Percentiles rank a stretch among this genome's conserved stretches.
Evolutionary conservation across 53 echinoderm and acorn worm species (phyloP).

Genomic region (Henricia sp.): DNA sequence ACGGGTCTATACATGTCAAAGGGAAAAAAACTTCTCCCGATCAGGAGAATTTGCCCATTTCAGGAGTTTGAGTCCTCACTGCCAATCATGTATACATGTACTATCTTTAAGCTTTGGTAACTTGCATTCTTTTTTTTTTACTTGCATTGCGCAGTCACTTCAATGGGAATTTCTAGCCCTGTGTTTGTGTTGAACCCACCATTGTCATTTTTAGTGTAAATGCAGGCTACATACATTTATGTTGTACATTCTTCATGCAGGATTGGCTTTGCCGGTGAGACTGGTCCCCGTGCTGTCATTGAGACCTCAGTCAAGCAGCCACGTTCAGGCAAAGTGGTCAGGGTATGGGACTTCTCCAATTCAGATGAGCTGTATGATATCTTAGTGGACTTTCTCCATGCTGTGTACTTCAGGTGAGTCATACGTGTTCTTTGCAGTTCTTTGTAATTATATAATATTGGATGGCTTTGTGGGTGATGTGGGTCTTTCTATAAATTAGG

Average conservation of each 20-base stretch:
- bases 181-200: neutral
- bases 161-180: neutral
- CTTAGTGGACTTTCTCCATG: constrained; percentile 89
- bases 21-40: no score
- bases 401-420: constrained; percentile 89
- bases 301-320: constrained; percentile 82
- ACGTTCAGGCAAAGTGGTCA: constrained; percentile 71
- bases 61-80: no score
- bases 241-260: constrained; percentile 38
- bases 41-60: no score
- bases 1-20: no score
- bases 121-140: neutral
- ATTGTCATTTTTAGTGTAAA: no score
- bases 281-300: constrained; percentile 87
- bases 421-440: no score
- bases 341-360: constrained; percentile 73
- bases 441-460: no score
- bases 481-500: no score
- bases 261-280: constrained; percentile 95
- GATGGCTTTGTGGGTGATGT: no score
- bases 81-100: no score
- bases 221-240: neutral
- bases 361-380: constrained; percentile 88
- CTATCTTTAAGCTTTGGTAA: neutral
- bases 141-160: neutral